Base-by-base conservation (phyloP, 2,113 vertebrate species). In the Lophura nycthemera region DNA sequence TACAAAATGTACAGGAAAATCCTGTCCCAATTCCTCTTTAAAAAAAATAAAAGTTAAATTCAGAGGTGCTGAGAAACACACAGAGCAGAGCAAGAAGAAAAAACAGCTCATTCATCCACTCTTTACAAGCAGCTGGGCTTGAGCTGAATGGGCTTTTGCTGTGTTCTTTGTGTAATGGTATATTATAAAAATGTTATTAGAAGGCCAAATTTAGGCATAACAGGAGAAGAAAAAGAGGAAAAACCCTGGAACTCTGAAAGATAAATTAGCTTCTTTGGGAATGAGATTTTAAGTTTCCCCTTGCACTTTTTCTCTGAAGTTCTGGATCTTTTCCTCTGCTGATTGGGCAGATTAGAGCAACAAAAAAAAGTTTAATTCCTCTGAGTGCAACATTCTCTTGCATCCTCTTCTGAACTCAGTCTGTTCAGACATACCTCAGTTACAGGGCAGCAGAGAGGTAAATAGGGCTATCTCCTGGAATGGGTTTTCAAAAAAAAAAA, bases 181-280 rank as follows among this genome's bases (percentile, higher is more conserved):
- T 94, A 96, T 94, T 97, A 96, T 94, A 96, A 97, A 97, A 97
- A 88, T 83, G 66, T 96, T 96, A 97, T 96, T 96, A 95, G 83
- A 93, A 97, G 89, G 93, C 91, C 92, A 97, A 96, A 97, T 96
- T 95, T 97, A 97, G 93, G 93, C 81, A 79, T 83, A 91, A 89
- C 61, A 95, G 95, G 90, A 96, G 94, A 89, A 97, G 76, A 93
- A 93, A 54, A 54, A 30, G 63, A 2, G 2, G 50, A 67, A 70
- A 71, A 73, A 38, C 66, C 95, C 72, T 93, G 76, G 96, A 96
- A 95, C 63, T 60, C 78, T 91, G 84, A 81, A 97, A 97, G 95
- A 97, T 89, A 96, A 96, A 97, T 96, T 52, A 4, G 59, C 29
- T 65, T 96, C 40, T 96, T 96, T 94, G 80, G 92, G 93, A 96